phyloP scores from a whole-genome alignment of 2,113 vertebrate species.

The Dryoscopus gambensis region DNA sequence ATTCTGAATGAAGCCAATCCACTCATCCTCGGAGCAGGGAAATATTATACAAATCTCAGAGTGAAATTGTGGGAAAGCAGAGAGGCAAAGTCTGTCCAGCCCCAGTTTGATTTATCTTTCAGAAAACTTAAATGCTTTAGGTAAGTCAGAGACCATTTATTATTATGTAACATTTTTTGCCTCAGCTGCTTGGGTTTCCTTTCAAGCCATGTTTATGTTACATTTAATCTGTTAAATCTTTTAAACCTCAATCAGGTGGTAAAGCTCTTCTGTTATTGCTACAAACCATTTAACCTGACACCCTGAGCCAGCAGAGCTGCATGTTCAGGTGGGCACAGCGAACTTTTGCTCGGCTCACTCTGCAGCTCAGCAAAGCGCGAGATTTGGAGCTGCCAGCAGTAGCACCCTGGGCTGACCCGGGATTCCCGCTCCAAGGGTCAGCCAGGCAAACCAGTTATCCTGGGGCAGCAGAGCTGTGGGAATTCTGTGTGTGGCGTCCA shows the following conservation, averaged over 20 bases:
- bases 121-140: not conserved
- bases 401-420: rapidly evolving
- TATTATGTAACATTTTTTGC: not conserved
- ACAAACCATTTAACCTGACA: not conserved
- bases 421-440: rapidly evolving
- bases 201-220: not conserved
- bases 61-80: not conserved
- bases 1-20: not conserved
- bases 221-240: not conserved
- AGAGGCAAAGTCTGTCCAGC: not conserved
- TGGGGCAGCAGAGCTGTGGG: not conserved
- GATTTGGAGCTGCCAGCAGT: rapidly evolving
- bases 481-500: too few relatives aligned
- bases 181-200: not conserved
- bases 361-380: not conserved
- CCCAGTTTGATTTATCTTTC: not conserved
- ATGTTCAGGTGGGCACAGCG: not conserved
- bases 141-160: not conserved
- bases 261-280: not conserved
- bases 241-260: not conserved
- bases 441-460: not conserved
- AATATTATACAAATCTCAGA: not conserved
- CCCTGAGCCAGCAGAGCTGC: not conserved
- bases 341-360: rapidly evolving
- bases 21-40: not conserved